A percentile compares a stretch with the other conserved stretches of the same genome.
phyloP scores from a whole-genome alignment of 1,140 invertebrate genomes.

The Pseudomyrmex gracilis region DNA sequence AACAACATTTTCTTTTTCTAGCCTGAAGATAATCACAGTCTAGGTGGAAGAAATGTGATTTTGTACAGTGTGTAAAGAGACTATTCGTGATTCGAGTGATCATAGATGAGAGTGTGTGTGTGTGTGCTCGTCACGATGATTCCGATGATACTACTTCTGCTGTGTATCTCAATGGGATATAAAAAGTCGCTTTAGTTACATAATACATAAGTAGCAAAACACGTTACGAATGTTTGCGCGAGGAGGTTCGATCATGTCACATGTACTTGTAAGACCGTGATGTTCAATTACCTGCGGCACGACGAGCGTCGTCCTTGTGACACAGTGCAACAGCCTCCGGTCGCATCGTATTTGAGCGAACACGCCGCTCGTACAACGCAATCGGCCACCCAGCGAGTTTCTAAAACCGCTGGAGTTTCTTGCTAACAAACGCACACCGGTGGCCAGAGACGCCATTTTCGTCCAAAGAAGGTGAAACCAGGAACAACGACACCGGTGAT shows the following conservation, averaged over 20 bases:
- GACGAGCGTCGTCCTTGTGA: constrained; percentile 34
- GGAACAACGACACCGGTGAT: not conserved
- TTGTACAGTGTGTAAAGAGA: not conserved
- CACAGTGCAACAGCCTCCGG: constrained; percentile 62
- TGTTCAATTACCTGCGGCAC: constrained; percentile 73
- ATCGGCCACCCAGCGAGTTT: constrained; percentile 53
- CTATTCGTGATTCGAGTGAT: not conserved
- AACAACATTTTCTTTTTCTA: no score
- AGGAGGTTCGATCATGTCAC: not conserved
- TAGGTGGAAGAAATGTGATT: not conserved
- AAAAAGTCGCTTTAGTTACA: constrained; percentile 56
- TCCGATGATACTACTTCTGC: not conserved
- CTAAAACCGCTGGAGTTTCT: constrained; percentile 74
- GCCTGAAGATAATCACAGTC: no score
- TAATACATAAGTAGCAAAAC: constrained; percentile 56
- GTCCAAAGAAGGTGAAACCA: constrained; percentile 33
- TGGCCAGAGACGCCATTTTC: constrained; percentile 78
- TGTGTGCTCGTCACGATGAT: not conserved
- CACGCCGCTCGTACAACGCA: constrained; percentile 35
- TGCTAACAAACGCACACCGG: constrained; percentile 70
- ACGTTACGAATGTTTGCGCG: not conserved
- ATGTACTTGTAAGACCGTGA: not conserved
- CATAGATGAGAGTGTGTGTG: not conserved
- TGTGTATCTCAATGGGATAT: not conserved
- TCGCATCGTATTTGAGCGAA: constrained; percentile 45